Base-by-base conservation (phyloP, 2,888 invertebrate genomes). In the Lissonota sp. region DNA sequence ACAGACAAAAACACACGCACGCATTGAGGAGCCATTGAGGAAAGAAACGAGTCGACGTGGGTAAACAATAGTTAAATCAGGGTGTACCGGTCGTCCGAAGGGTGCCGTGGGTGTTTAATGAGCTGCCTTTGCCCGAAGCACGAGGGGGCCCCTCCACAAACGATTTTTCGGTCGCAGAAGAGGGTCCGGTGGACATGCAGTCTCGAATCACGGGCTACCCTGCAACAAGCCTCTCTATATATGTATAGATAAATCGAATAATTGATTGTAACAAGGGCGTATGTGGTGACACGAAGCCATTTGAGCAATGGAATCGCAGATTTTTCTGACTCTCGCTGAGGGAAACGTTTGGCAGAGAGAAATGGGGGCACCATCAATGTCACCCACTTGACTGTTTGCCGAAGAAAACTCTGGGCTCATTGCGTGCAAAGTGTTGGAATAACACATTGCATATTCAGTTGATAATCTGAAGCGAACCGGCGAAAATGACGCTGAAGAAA, bases 61-160 rank as follows among this genome's bases (percentile, higher is more conserved):
- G 89, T 88, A 89, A 90, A 91, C 91, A 91, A 91, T 91, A 89
- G 89, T 89, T 89, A 90, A 91, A 91, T 91, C 91, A 91, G 91
- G 87, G 67, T 53, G 87, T 87, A 89, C 86, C 88, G 88, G 88
- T 86, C 83, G 87, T 84, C 79, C 85, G 84, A 85, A 87, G 90
- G 89, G 87, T 87, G 86, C 89, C 89, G 91, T 90, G 91, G 91
- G 91, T 91, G 91, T 91, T 91, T 91, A 91, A 91, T 91, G 91
- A 91, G 91, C 90, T 90, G 89, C 90, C 82, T 79, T 72, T 81
- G 71, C 55, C 62, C 62, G 80, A 73, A 77, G 53, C 67, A 63
- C 70, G 86, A 82, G 79, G 79, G 83, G 49, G 42, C 71, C 75
- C 66, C 57, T 58, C 49, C 70, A n/a, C 51, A 66, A 51, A 71